Evolutionary conservation across 2,113 vertebrate species (phyloP), one percentile per base, ranked within the genome.

Genomic region (Motacilla alba): DNA sequence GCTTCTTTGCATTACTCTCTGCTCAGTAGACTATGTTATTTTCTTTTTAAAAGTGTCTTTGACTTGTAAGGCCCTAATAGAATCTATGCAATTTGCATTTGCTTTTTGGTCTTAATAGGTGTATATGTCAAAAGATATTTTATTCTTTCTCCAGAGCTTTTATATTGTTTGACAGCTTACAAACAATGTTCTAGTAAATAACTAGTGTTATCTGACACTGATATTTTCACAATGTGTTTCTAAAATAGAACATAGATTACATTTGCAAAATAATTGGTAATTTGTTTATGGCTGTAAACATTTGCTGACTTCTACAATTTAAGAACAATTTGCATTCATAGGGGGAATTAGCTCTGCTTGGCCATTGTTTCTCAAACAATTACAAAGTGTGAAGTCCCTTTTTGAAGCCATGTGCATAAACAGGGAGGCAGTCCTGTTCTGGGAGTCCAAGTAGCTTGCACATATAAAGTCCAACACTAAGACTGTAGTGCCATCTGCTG

Each of bases 401-500:
- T 15, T 2, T 86, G 85, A 70, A 91, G 24, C 7, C 6, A 9
- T 1, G 0, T 80, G n/a, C 28, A 52, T 60, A 28, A 94, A 70
- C 7, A 69, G 18, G 11, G 58, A 41, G 31, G 23, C 33, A 87
- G n/a, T 49, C 20, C 9, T 70, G 3, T 78, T 58, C 66, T 79
- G n/a, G 43, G 62, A 91, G 28, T 56, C 44, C 72, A 64, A 43
- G 53, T 85, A 27, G 27, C 23, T 79, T 58, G 30, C 3, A 4
- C 20, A 44, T 49, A 13, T 10, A 5, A 69, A 90, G 83, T 59
- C 64, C 72, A 98, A 91, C 81, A 28, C 60, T 96, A 78, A 83
- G 52, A 94, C 93, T 96, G 94, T 87, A 97, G 96, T 97, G 93
- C 98, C 97, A 98, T 93, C 98, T 98, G 64, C 97, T 98, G 98